Conservation (phyloP, 2,113 vertebrate species). For the Excalfactoria chinensis region DNA sequence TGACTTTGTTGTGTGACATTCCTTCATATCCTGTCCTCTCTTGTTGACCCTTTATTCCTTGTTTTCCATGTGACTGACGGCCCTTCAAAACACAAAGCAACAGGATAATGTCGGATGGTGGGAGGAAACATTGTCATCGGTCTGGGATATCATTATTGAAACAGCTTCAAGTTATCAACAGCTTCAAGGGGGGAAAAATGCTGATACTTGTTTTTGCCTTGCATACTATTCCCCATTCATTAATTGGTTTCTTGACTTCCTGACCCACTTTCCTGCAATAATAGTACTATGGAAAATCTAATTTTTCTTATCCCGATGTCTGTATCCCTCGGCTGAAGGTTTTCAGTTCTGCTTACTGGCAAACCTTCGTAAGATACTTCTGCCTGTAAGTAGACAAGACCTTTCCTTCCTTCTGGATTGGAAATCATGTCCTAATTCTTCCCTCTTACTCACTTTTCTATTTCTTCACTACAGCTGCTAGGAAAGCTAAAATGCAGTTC, state of each 20-base stretch:
- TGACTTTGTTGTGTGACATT: constrained; percentile 19
- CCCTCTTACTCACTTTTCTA: background rate
- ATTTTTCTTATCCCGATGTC: constrained; percentile 63
- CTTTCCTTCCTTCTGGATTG: background rate
- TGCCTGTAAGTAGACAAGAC: background rate
- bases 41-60: constrained; percentile 69
- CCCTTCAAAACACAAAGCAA: constrained; percentile 63
- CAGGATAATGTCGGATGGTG: constrained; percentile 39
- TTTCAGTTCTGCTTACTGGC: constrained; percentile 30
- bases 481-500: background rate
- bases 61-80: constrained; percentile 47
- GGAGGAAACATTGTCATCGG: constrained; percentile 67
- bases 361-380: constrained; percentile 12
- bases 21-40: constrained; percentile 69
- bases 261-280: constrained; percentile 81
- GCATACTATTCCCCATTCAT: constrained; percentile 73
- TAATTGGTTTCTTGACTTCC: constrained; percentile 75
- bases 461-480: background rate
- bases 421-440: background rate
- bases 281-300: constrained; percentile 76
- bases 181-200: constrained; percentile 49
- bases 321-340: constrained; percentile 35
- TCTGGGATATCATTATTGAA: constrained; percentile 79
- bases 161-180: constrained; percentile 77
- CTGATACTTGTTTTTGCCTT: constrained; percentile 74